Percentiles rank a stretch among this genome's conserved stretches.
Conservation (phyloP, 2,797 vertebrate genomes). For the Podargus strigoides region DNA sequence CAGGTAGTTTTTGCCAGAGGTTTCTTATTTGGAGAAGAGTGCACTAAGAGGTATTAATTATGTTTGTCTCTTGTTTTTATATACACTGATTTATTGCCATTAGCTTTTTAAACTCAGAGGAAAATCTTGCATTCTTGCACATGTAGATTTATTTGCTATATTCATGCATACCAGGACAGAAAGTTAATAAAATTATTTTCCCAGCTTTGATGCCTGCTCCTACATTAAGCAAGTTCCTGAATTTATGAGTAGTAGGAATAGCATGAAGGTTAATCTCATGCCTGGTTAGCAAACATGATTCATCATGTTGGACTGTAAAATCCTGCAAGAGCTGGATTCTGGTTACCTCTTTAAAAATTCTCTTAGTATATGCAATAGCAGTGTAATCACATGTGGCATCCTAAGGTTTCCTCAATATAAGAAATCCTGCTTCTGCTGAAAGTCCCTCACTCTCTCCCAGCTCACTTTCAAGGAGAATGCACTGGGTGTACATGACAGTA, state of each 20-base stretch:
- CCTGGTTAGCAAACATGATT: background rate
- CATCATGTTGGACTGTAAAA: background rate
- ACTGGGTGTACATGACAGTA: background rate
- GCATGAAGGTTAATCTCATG: background rate
- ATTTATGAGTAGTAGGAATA: background rate
- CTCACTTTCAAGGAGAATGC: background rate
- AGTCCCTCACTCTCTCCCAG: background rate
- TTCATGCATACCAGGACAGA: background rate
- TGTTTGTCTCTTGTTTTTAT: background rate
- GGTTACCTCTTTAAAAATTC: background rate
- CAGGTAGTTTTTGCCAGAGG: background rate
- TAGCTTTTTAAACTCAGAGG: background rate
- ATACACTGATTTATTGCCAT: background rate
- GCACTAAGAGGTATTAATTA: background rate
- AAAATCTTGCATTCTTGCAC: background rate
- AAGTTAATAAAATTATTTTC: background rate
- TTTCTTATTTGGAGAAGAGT: background rate
- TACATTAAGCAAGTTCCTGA: background rate
- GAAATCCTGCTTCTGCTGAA: background rate
- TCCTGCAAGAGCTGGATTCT: background rate
- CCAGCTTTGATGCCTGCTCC: background rate
- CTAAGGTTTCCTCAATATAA: background rate
- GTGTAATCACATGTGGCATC: background rate
- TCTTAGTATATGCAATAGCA: background rate
- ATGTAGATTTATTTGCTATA: background rate